A percentile compares a stretch with the other conserved stretches of the same genome.
Evolutionary conservation across 1,140 invertebrate species (phyloP).

Genomic region (Pachyrhynchus sulphureomaculatus): DNA sequence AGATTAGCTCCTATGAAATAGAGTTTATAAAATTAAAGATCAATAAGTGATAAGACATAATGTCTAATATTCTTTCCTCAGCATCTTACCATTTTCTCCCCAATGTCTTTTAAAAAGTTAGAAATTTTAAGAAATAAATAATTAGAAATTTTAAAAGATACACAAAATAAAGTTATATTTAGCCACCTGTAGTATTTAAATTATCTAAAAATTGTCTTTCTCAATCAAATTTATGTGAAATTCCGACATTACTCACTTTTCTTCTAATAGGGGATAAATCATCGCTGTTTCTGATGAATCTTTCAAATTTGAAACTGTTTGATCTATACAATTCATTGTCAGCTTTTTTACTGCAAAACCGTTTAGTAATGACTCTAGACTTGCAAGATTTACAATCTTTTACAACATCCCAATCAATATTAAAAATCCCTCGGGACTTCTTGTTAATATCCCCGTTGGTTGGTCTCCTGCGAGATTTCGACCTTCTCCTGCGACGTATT

Average conservation of each 20-base stretch:
- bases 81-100: too few species aligned
- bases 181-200: not conserved
- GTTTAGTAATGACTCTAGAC: conserved; percentile 56
- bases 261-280: conserved; percentile 58
- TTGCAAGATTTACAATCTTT: conserved; percentile 51
- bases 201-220: not conserved
- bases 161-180: too few species aligned
- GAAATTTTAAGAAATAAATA: too few species aligned
- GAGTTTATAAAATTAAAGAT: too few species aligned
- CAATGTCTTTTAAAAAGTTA: too few species aligned
- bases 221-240: not conserved
- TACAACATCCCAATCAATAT: conserved; percentile 52
- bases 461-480: conserved; percentile 42
- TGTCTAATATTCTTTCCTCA: too few species aligned
- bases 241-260: conserved; percentile 52
- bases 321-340: conserved; percentile 81
- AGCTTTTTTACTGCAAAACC: conserved; percentile 66
- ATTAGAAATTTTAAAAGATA: too few species aligned
- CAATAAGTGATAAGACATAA: too few species aligned
- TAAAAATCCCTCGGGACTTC: conserved; percentile 49
- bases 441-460: conserved; percentile 33
- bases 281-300: conserved; percentile 70
- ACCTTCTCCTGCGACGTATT: conserved; percentile 42
- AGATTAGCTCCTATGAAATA: too few species aligned
- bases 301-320: conserved; percentile 82